Percentiles rank a stretch among this genome's conserved stretches.
Conservation (phyloP, 2,113 vertebrate genomes). For the Crotalus helleri region DNA sequence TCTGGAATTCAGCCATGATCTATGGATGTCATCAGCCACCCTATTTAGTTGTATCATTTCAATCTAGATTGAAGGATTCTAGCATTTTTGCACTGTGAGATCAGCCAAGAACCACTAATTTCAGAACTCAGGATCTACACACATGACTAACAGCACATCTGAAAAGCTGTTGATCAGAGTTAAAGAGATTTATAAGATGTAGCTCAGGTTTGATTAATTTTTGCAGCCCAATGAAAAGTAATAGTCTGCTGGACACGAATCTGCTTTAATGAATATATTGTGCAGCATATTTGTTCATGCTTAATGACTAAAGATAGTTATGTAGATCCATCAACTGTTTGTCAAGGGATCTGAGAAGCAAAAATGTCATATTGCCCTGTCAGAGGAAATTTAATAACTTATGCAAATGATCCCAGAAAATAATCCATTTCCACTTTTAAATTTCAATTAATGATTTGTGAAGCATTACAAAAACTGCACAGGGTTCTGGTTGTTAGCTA, state of each 20-base stretch:
- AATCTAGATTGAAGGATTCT: neutral
- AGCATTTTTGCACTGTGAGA: neutral
- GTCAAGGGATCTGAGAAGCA: constrained; percentile 8
- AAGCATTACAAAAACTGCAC: neutral
- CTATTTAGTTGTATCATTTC: neutral
- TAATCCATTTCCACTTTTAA: constrained; percentile 7
- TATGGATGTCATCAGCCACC: neutral
- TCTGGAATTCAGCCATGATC: neutral
- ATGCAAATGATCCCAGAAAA: constrained; percentile 19
- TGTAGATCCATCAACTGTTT: constrained; percentile 10
- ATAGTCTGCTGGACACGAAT: constrained; percentile 15
- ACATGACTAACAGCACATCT: neutral
- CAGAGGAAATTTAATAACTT: constrained; percentile 21
- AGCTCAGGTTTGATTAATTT: constrained; percentile 19
- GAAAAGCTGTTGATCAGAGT: neutral
- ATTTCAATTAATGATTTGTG: constrained; percentile 24
- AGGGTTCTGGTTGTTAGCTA: neutral
- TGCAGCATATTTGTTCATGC: constrained; percentile 25
- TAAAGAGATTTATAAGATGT: neutral
- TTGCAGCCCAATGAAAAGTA: neutral
- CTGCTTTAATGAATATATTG: constrained; percentile 11
- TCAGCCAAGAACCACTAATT: neutral
- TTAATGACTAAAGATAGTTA: constrained; percentile 23
- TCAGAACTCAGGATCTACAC: neutral
- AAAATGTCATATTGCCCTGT: constrained; percentile 19